phyloP scores from a whole-genome alignment of 2,888 invertebrate genomes.

The Eurois occulta region DNA sequence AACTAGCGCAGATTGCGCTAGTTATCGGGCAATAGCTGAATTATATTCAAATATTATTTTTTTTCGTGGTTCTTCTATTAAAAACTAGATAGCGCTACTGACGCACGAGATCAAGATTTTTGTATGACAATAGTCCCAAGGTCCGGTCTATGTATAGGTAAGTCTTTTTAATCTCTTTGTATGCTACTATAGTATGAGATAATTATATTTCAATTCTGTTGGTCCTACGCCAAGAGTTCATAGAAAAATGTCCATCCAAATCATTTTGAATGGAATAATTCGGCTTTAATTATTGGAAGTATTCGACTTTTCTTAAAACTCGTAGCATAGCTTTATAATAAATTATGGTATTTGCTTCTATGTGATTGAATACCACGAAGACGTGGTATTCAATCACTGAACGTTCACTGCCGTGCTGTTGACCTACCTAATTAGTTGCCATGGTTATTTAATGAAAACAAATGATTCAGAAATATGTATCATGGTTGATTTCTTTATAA shows the following conservation, averaged over 20 bases:
- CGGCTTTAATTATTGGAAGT: background rate
- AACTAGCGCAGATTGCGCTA: too few relatives aligned
- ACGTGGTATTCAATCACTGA: background rate
- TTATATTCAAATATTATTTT: too few relatives aligned
- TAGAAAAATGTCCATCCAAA: background rate
- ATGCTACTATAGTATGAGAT: too few relatives aligned
- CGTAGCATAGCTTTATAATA: background rate
- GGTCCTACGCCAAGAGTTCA: background rate
- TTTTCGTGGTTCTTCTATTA: too few relatives aligned
- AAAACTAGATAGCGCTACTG: too few relatives aligned
- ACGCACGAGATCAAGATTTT: too few relatives aligned
- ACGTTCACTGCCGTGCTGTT: constrained; percentile 1
- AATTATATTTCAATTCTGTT: background rate
- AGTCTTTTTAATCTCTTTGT: too few relatives aligned
- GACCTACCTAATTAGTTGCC: constrained; percentile 66
- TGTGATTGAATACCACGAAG: too few relatives aligned
- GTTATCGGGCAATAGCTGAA: too few relatives aligned
- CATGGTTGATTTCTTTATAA: constrained; percentile 14
- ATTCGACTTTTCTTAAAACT: background rate
- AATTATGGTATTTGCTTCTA: too few relatives aligned
- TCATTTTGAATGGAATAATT: background rate
- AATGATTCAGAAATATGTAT: constrained; percentile 36
- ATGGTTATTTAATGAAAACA: constrained; percentile 73
- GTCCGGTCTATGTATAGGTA: too few relatives aligned
- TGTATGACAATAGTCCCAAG: too few relatives aligned